Base-by-base conservation (phyloP, 2,888 invertebrate genomes). In the Urechis unicinctus region DNA sequence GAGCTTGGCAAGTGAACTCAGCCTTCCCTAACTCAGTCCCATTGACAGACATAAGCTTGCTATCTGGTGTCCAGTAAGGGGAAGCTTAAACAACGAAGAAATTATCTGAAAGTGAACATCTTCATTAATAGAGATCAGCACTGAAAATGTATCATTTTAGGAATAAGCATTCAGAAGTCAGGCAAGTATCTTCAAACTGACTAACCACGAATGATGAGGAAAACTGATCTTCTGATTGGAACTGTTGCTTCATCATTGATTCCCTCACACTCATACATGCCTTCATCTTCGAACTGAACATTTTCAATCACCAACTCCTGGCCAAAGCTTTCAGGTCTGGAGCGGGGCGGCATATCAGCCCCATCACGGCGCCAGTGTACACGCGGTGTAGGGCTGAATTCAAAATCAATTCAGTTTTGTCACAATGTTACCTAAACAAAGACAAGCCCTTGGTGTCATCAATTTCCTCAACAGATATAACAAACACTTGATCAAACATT, bases 311-410 rank as follows among this genome's bases (percentile, higher is more conserved):
- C 83, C 64, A 98, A 81, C 42, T 93, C 92, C 80, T 95, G 95
- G 17, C 96, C 97, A 80, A 93, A 96, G 81, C 95, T 92, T 64
- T 88, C 89, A 71, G 74, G 71, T 21, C 72, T 72, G 49, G 79
- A 71, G 26, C 80, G 68, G 2, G 73, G 68, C 3, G 79, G 72
- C 52, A 94, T 83, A 50, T 83, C 79, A 17, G 81, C 80, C 0
- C 89, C 90, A 70, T 89, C 84, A 79, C 92, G 92, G 64, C 83
- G 85, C 97, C 97, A 98, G 17, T 89, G 85, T 3, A 92, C 89
- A 77, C 93, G 89, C 0, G 97, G 97, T 52, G 96, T 80, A 0
- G 97, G 97, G 65, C 88, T 89, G 77, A 26, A 47, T 1, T 43
- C 17, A 4, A 1, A 43, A 49, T 5, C 26, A n/a, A n/a, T n/a